These are phyloP conservation scores for Perdix hodgsoniae DNA, from an alignment of 2,797 vertebrate genomes.

Conservation along the genomic window DNA sequence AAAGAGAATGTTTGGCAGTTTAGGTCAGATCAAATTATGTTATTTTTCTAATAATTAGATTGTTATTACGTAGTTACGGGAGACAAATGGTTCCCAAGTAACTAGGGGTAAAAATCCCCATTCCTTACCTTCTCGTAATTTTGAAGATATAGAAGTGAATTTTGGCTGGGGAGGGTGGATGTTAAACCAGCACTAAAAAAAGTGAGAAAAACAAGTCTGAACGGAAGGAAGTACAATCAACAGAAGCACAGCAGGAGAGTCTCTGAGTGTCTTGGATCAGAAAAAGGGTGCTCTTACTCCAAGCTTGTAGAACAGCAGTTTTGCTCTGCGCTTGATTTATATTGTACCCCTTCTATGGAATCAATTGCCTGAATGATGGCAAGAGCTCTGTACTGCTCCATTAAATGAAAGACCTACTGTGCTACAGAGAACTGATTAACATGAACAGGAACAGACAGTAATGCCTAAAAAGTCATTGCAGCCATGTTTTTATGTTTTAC, in stretches of 20 bases:
- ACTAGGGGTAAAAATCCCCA: not conserved
- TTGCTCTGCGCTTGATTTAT: slow-evolving; percentile 62
- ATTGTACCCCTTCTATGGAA: slow-evolving; percentile 66
- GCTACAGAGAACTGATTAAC: slow-evolving; percentile 46
- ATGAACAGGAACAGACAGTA: slow-evolving; percentile 19
- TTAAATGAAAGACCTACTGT: slow-evolving; percentile 62
- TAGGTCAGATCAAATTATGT: not conserved
- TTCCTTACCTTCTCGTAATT: not conserved
- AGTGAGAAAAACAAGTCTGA: slow-evolving; percentile 10
- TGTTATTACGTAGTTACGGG: not conserved
- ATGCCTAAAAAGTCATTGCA: slow-evolving; percentile 30
- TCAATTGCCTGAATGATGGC: slow-evolving; percentile 54
- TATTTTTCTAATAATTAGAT: not conserved
- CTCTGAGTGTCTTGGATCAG: slow-evolving; percentile 41
- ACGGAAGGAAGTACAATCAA: slow-evolving; percentile 61
- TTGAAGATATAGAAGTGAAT: not conserved
- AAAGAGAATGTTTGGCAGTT: not conserved
- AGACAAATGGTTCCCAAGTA: not conserved
- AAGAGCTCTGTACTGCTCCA: slow-evolving; percentile 3
- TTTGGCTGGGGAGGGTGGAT: not conserved
- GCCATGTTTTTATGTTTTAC: slow-evolving; percentile 18
- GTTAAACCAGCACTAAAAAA: not conserved
- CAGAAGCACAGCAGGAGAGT: slow-evolving; percentile 56
- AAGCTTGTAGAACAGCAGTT: slow-evolving; percentile 52
- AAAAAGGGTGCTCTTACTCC: slow-evolving; percentile 59